Percentiles rank a stretch among this genome's conserved stretches.
These are phyloP conservation scores for Eulithis testata DNA, from an alignment of 2,888 invertebrate species.

Conservation along the genomic window DNA sequence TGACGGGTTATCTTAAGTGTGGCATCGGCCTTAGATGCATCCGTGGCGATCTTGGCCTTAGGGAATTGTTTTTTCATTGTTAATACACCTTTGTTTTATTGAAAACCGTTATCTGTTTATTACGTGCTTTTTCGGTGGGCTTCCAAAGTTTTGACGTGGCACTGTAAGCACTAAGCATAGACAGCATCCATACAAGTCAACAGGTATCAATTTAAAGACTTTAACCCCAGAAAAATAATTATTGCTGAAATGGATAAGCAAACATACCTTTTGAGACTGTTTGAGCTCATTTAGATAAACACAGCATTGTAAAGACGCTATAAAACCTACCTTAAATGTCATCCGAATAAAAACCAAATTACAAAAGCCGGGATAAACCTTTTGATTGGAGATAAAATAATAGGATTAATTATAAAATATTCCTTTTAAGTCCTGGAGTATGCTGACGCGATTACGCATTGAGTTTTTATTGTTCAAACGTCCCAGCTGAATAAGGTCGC, in stretches of 20 bases:
- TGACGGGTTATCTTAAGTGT: conserved; percentile 70
- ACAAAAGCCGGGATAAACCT: neutral
- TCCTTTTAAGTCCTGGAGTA: conserved; percentile 4
- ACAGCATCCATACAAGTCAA: no score
- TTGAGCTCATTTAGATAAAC: conserved; percentile 3
- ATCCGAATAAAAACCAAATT: conserved; percentile 8
- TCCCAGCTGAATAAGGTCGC: conserved; percentile 7
- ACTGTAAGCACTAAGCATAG: no score
- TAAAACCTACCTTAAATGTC: conserved; percentile 5
- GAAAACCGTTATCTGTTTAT: conserved; percentile 1
- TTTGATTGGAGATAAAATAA: conserved; percentile 15
- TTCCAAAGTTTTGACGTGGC: no score
- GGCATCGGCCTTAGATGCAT: conserved; percentile 79
- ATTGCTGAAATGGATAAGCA: neutral
- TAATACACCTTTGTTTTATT: conserved; percentile 27
- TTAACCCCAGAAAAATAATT: neutral
- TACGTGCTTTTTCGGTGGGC: no score
- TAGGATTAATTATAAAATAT: conserved; percentile 16
- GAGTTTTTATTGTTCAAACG: conserved; percentile 12
- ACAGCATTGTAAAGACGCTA: neutral
- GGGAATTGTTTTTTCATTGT: conserved; percentile 52
- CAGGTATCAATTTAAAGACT: no score
- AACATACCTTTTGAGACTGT: neutral
- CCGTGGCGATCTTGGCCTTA: conserved; percentile 57
- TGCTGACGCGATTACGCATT: conserved; percentile 2